Base-by-base conservation (phyloP, 2,888 invertebrate species). In the Micropterix aruncella region DNA sequence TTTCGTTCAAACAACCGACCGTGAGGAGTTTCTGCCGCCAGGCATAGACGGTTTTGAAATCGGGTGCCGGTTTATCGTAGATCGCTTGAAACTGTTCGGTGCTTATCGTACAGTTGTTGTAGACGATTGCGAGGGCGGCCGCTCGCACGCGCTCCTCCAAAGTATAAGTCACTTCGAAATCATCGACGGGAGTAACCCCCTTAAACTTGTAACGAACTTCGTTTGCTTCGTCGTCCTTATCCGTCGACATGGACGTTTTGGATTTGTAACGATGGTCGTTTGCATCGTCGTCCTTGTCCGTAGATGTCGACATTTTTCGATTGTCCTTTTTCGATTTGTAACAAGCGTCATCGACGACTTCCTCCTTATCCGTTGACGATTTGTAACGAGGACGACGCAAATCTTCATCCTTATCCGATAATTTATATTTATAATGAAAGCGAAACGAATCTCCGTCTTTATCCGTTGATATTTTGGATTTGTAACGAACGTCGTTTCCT, bases 61-160 rank as follows among this genome's bases (percentile, higher is more conserved):
- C 69, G 38, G 71, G 71, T 42, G 70, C 69, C 37, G 66, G 67
- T 56, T 71, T 71, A 42, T 64, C 63, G 57, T 56, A 67, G 7
- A 59, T 37, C 27, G 56, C 48, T 55, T 69, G 63, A 62, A 71
- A 71, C 52, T 60, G 65, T 1, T 63, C 60, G 42, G 65, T 58
- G 42, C 60, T 65, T n/a, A 63, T 60, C 58, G 60, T 66, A 49
- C 70, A 70, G 46, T 70, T 71, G 47, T 63, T 65, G 48, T 66
- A 65, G 15, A 60, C 61, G 51, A 71, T 60, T 19, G 70, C 69
- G 58, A 58, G 65, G 37, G 70, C 69, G 45, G 70, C 69, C 41
- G 63, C 62, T 49, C 53, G 58, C 1, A 70, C 60, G 53, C 63
- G 60, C 54, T 71, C 70, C 53, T 64, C 63, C 38, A 69, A 47